Evolutionary conservation across 1,140 invertebrate species (phyloP), one percentile per base, ranked within the genome.

Genomic region (Chironomus tepperi): DNA sequence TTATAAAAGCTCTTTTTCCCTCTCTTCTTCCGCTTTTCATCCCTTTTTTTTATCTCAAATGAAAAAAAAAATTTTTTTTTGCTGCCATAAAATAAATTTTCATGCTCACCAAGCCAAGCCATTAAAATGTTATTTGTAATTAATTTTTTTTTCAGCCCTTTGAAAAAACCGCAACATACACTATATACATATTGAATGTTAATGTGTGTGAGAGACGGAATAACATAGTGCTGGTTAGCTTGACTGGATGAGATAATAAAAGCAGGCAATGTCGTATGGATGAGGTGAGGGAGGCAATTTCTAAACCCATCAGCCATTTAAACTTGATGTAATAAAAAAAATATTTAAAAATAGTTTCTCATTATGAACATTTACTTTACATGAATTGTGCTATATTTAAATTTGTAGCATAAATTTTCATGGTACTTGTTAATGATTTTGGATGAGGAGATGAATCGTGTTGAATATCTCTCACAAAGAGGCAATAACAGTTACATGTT

Each of bases 91-190:
- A 57, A 57, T 70, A 70, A 19, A 19, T 70, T 70, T 70, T 70
- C 19, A 18, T 21, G 19, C 65, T 70, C 65, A 70, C 65, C 65
- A 34, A 70, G 65, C 65, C 16, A 70, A 70, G 16, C 65, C 65
- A 70, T 70, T 70, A 70, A 70, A 70, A 70, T 19, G 65, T 70
- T 70, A 70, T 70, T 70, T 70, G 65, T 70, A 70, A 70, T 70
- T 19, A 70, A 70, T 70, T 70, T 70, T 19, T 57, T 18, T 70
- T 19, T 9, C 65, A 21, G 65, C 16, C 65, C 19, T 21, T 19
- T 21, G n/a, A 16, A 16, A 18, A 19, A 18, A 21, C 65, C 19
- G 6, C 65, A 21, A 70, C 65, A 70, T 70, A 57, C 47, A 57
- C 47, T 57, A 57, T 57, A 57, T 57, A 9, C n/a, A 57, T n/a